Percentiles rank a stretch among this genome's conserved stretches.
phyloP scores from a whole-genome alignment of 2,888 invertebrate species.

The Caenorhabditis drosophilae region DNA sequence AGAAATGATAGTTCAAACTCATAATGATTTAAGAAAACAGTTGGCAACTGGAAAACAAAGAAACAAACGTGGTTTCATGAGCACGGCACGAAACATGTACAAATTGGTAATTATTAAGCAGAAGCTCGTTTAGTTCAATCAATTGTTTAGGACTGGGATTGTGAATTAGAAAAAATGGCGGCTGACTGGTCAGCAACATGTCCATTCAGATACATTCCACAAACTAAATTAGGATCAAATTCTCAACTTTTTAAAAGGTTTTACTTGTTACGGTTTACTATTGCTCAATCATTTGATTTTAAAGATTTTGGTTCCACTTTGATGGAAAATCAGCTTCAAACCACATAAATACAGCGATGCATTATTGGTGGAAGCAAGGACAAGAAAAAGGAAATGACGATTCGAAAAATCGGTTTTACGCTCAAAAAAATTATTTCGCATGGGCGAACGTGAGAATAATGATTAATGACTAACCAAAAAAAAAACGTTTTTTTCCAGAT shows the following conservation, averaged over 20 bases:
- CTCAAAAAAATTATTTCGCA: slow-evolving; percentile 29
- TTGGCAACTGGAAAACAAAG: slow-evolving; percentile 40
- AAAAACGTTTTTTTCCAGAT: slow-evolving; percentile 27
- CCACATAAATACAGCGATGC: slow-evolving; percentile 40
- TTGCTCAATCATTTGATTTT: slow-evolving; percentile 8
- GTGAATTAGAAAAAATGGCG: slow-evolving; percentile 34
- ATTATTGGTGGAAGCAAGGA: slow-evolving; percentile 49
- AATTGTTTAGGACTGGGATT: slow-evolving; percentile 39
- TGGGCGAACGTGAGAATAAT: slow-evolving; percentile 41
- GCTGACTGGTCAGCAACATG: slow-evolving; percentile 34
- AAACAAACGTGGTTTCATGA: slow-evolving; percentile 42
- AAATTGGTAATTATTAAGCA: slow-evolving; percentile 29
- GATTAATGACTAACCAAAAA: not conserved
- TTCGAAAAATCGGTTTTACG: slow-evolving; percentile 37
- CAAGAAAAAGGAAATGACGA: slow-evolving; percentile 39
- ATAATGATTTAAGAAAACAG: slow-evolving; percentile 42
- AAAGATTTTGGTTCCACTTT: slow-evolving; percentile 41
- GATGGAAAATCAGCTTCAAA: slow-evolving; percentile 34
- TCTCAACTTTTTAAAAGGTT: slow-evolving; percentile 45
- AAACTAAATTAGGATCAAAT: slow-evolving; percentile 33
- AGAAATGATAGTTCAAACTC: slow-evolving; percentile 40
- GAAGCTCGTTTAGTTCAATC: not conserved
- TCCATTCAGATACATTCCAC: slow-evolving; percentile 36
- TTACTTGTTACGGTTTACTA: not conserved
- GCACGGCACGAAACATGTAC: slow-evolving; percentile 46